Evolutionary conservation across 2,888 invertebrate species (phyloP), one percentile per base, ranked within the genome.

Genomic region (Drosophila recens): DNA sequence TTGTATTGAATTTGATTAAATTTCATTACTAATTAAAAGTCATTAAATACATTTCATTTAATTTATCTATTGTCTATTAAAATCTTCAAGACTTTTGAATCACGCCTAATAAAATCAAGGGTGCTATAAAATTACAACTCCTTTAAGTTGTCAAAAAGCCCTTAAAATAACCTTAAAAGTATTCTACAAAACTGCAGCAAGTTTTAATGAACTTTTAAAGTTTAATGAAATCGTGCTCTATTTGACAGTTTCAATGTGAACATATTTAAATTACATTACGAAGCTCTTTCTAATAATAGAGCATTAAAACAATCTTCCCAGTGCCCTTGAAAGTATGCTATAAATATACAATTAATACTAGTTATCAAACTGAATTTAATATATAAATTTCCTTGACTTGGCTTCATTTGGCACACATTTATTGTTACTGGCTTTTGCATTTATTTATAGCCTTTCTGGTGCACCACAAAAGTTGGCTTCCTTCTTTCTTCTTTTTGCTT

Each of bases 401-500:
- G 17, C 13, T 8, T 20, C 9, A 20, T 52, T 51, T 38, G 23
- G 48, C 48, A 42, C 40, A 58, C 3, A 36, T 59, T 52, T 38
- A 27, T 33, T 45, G 38, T 43, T 15, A 45, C 34, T 30, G 43
- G 8, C 8, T 10, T 38, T 38, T 46, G 20, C 46, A 42, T 38
- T 53, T 61, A 59, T 48, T 46, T 61, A 53, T 40, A 53, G 40
- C 33, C 15, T 43, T 65, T 65, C 23, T 8, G 40, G 48, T 49
- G 42, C n/a, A 23, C 38, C 40, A n/a, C 51, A 58, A 20, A 42
- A 57, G 42, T 56, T 63, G 23, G 46, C 38, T 8, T 30, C 30
- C 34, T 30, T 8, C 27, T 15, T 36, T 17, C 4, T 34, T n/a
- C 10, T 46, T 17, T 17, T 17, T 23, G 49, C n/a, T 40, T 34